Evolutionary conservation across 2,113 vertebrate genomes (phyloP).

Genomic region (Turdus rufiventris): DNA sequence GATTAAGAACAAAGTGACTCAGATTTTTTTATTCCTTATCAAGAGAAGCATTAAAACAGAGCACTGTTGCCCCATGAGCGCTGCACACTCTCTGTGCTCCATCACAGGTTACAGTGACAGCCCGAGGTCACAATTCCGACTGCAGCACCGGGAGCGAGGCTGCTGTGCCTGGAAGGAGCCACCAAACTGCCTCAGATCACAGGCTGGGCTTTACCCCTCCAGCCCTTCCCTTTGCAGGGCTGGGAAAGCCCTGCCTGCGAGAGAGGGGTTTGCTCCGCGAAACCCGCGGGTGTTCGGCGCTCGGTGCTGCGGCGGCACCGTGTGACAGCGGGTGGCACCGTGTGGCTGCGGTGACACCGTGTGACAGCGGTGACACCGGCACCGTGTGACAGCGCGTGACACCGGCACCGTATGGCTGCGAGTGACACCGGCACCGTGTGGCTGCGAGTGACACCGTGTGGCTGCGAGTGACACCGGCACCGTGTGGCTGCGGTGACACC

Average conservation of each 20-base stretch:
- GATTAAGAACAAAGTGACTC: not conserved
- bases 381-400: no score
- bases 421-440: no score
- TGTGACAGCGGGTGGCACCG: not conserved
- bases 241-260: accelerated
- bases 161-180: not conserved
- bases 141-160: no score
- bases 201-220: not conserved
- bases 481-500: not conserved
- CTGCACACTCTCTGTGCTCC: accelerated
- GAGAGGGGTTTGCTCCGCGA: accelerated
- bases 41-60: not conserved
- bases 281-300: accelerated
- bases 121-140: accelerated
- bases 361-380: not conserved
- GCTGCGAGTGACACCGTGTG: no score
- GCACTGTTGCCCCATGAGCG: no score
- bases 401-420: not conserved
- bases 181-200: accelerated
- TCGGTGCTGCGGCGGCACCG: not conserved
- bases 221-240: not conserved
- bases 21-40: not conserved
- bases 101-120: accelerated
- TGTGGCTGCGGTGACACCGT: no score
- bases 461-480: not conserved